A percentile compares a stretch with the other conserved stretches of the same genome.
Evolutionary conservation across 2,888 invertebrate genomes (phyloP).

Genomic region (Morpho deidamia): DNA sequence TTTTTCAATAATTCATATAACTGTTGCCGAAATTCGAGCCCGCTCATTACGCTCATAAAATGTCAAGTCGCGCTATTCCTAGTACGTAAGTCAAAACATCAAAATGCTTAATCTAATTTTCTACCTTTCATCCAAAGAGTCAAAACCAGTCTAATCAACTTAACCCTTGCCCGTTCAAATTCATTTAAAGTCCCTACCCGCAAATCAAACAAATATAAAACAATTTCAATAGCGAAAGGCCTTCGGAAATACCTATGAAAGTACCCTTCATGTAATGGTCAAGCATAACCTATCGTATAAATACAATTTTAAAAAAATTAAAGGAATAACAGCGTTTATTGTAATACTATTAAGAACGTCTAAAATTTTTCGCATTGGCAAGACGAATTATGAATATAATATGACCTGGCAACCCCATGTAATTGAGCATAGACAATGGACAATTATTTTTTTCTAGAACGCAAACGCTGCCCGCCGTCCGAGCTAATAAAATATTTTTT

Average conservation of each 20-base stretch:
- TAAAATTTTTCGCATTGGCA: conserved; percentile 13
- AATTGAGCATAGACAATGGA: conserved; percentile 44
- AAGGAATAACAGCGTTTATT: conserved; percentile 18
- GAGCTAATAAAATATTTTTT: conserved; percentile 31
- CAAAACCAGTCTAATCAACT: conserved; percentile 8
- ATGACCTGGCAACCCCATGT: conserved; percentile 40
- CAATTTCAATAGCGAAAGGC: conserved; percentile 20
- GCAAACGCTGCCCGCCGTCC: conserved; percentile 31
- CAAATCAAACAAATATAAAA: conserved; percentile 19
- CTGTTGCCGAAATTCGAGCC: too few relatives aligned
- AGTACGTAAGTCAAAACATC: neutral
- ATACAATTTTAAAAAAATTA: conserved; percentile 1
- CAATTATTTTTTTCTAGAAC: conserved; percentile 35
- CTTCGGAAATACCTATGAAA: conserved; percentile 10
- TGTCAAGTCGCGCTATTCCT: too few relatives aligned
- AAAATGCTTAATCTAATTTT: conserved; percentile 5
- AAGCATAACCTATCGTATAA: conserved; percentile 13
- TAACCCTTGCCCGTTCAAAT: conserved; percentile 15
- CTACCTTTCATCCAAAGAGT: conserved; percentile 6
- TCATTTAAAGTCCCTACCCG: conserved; percentile 17
- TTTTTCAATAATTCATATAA: too few relatives aligned
- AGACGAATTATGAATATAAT: conserved; percentile 26
- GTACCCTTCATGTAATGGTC: conserved; percentile 19
- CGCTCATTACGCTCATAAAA: too few relatives aligned
- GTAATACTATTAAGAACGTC: conserved; percentile 12